These are phyloP conservation scores for Cryptocephalus primarius DNA, from an alignment of 2,888 invertebrate genomes.

Conservation along the genomic window DNA sequence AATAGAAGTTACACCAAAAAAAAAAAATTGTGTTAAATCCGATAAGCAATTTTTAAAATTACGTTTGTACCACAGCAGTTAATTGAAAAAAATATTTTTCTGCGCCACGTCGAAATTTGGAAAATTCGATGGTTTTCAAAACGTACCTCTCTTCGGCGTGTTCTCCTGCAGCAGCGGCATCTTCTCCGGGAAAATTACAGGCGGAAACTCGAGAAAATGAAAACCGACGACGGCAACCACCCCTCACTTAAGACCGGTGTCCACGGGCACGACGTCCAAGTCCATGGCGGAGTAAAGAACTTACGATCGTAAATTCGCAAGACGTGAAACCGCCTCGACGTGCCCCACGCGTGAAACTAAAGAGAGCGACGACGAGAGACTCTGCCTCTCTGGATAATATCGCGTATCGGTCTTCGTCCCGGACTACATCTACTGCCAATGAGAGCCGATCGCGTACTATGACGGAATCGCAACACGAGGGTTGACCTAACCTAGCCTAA, in stretches of 20 bases:
- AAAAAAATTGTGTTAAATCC: too few relatives aligned
- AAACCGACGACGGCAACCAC: slow-evolving; percentile 11
- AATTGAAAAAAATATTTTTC: too few relatives aligned
- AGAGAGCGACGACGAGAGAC: too few relatives aligned
- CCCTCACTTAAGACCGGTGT: slow-evolving; percentile 12
- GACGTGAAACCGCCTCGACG: too few relatives aligned
- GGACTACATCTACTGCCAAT: slow-evolving; percentile 18
- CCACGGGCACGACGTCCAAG: slow-evolving; percentile 10
- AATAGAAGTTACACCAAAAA: too few relatives aligned
- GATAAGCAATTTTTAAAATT: too few relatives aligned
- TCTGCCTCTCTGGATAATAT: too few relatives aligned
- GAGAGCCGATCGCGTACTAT: slow-evolving; percentile 31
- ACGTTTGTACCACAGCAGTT: too few relatives aligned
- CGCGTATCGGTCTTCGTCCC: too few relatives aligned
- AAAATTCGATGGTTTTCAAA: not conserved
- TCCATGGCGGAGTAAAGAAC: not conserved
- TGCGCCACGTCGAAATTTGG: not conserved
- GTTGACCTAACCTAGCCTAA: slow-evolving; percentile 39
- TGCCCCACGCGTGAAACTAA: too few relatives aligned
- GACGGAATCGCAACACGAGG: slow-evolving; percentile 32
- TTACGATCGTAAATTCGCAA: slow-evolving; percentile 1
- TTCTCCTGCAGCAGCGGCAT: slow-evolving; percentile 36
- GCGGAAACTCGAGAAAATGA: not conserved
- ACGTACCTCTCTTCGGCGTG: slow-evolving; percentile 34
- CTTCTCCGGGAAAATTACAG: slow-evolving; percentile 1